Evolutionary conservation across 2,888 invertebrate species (phyloP), one percentile per base, ranked within the genome.

Genomic region (Apodemia zela): DNA sequence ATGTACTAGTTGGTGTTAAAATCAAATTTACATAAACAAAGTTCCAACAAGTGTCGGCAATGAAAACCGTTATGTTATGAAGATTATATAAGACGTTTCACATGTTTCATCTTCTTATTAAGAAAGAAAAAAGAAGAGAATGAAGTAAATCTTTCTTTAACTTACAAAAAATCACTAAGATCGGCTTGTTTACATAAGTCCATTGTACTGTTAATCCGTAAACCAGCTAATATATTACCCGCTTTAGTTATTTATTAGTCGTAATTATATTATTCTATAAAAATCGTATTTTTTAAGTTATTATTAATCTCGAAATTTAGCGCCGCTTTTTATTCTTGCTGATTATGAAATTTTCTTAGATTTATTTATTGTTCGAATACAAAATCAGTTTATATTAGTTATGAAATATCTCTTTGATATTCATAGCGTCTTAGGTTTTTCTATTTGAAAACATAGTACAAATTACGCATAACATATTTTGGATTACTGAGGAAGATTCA

Each of bases 301-400:
- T 65, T 33, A 60, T 60, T 73, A 71, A 66, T 67, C 70, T 72
- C 66, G 59, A 79, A 78, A 73, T 82, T 85, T 82, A 83, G 78
- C 84, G 81, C 82, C 78, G 84, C 71, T 71, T 7, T 17, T 47
- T 47, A 47, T 47, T 68, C 17, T 59, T 63, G 35, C 57, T 25
- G 47, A 51, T 49, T 38, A 54, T 13, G 29, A 62, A 61, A 62
- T 38, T 57, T 62, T 42, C 13, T 47, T 42, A 60, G 33, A 61
- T 61, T 45, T 45, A 63, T 63, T 33, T 29, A 45, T 45, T 45
- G 15, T 45, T 45, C 45, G 45, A 45, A 45, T 45, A 45, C n/a
- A 45, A 15, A 25, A 25, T 21, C 54, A 25, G 25, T 54, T 65
- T 21, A 58, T 62, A 29, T 58, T 51, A 61, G 59, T 47, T 59